Evolutionary conservation across 2,888 invertebrate genomes (phyloP), one percentile per base, ranked within the genome.

Genomic region (Agonopterix subpropinquella): DNA sequence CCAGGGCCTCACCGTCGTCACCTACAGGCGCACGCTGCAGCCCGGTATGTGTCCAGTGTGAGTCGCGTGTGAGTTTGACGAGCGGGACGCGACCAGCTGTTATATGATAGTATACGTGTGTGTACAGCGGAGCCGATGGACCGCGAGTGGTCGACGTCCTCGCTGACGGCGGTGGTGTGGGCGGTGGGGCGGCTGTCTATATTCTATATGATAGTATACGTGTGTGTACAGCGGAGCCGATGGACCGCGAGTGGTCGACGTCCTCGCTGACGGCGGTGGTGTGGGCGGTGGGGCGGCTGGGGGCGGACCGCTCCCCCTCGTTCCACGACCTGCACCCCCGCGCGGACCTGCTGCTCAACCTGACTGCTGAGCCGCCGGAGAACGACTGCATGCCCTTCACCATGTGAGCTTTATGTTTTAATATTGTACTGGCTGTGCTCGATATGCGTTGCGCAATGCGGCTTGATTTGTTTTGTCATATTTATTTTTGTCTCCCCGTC

Each of bases 271-370:
- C 93, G 52, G 93, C 90, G 67, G 89, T 93, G 11, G 91, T 97
- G 49, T 97, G 97, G 97, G 96, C 96, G 1, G 80, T 96, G 49
- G 97, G 97, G 2, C 89, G 92, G 56, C 81, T 96, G 57, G 95
- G 95, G 74, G 89, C 90, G 28, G 92, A 91, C 59, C 91, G 91
- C 53, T 95, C 95, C 71, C 97, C 97, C 0, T 92, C 92, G 57
- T 96, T 94, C 81, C 97, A 97, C 74, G 92, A 94, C 48, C 79
- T 92, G 51, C 96, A 94, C 80, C 95, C 94, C 8, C 92, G 93
- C 71, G 89, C 89, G 18, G 91, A 94, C 77, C 84, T 95, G 4
- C 78, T 88, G 54, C 82, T 97, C 10, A 89, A 92, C 53, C 90
- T 97, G 28, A 91, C 90, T 51, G 90, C 91, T 2, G 47, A 15